These are phyloP conservation scores for honey bee (Apis mellifera) DNA, from an alignment of 1,140 invertebrate species.

Conservation along the genomic window DNA sequence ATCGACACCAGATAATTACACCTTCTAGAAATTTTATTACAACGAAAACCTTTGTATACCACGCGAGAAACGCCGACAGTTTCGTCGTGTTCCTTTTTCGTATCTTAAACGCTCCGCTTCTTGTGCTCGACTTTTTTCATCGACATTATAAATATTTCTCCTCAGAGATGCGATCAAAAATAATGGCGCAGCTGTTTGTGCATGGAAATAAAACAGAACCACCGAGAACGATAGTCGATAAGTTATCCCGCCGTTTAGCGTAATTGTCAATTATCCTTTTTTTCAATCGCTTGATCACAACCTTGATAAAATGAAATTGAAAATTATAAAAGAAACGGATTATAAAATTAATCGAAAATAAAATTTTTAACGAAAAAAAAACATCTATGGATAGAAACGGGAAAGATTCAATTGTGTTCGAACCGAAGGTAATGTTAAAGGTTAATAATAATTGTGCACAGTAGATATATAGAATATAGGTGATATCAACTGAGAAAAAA, in stretches of 20 bases:
- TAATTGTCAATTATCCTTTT: not conserved
- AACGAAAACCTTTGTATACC: conserved; percentile 61
- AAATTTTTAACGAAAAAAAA: not conserved
- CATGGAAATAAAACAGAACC: conserved; percentile 14
- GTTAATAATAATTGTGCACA: conserved; percentile 7
- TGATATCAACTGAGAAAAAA: not conserved
- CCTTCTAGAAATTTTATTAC: conserved; percentile 62
- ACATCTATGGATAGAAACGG: no score
- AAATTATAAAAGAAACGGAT: conserved; percentile 25
- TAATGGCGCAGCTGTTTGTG: conserved; percentile 37
- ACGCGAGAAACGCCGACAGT: conserved; percentile 12
- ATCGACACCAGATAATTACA: conserved; percentile 74
- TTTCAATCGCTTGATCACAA: not conserved
- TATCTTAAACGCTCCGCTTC: conserved; percentile 7
- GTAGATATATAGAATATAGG: conserved; percentile 3
- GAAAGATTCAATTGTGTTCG: not conserved
- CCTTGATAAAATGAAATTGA: conserved; percentile 33
- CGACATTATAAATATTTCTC: conserved; percentile 37
- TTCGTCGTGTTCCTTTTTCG: not conserved
- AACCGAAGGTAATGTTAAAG: conserved; percentile 1
- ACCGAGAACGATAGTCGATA: conserved; percentile 28
- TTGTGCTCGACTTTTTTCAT: conserved; percentile 10
- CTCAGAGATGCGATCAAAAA: conserved; percentile 33
- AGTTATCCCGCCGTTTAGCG: conserved; percentile 36
- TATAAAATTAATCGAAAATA: conserved; percentile 27